Base-by-base conservation (phyloP, 2,888 invertebrate genomes). In the Chironomus riparius region DNA sequence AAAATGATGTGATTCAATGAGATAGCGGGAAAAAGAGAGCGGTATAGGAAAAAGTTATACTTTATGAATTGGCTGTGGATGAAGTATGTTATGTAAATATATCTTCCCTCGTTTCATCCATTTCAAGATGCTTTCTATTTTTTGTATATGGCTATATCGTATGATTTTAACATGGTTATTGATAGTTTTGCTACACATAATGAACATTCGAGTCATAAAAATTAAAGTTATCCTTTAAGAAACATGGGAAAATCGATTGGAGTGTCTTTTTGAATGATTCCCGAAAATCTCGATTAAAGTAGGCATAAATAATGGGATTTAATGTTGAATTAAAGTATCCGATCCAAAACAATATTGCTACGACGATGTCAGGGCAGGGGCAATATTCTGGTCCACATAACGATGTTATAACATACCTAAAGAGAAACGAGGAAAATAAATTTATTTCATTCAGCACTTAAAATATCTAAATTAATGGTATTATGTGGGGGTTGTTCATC, bases 291-390 rank as follows among this genome's bases (percentile, higher is more conserved):
- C 95, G 89, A 85, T 97, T 97, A 86, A 96, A 97, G 85, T 95
- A 96, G 78, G 97, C 97, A 85, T 96, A 97, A 81, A 98, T 95
- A 79, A 97, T 86, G 0, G 97, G 97, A 85, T 98, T 98, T 77
- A 97, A 87, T 73, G 95, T 94, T 13, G 95, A 95, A 85, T 97
- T 97, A 86, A 95, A 94, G 86, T 98, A 98, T 77, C 98, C 98
- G 80, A 98, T 93, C 98, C 97, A 97, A 86, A 98, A 98, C 80
- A 98, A 89, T 77, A 95, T 88, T 77, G 93, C 92, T 74, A 97
- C 94, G 76, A 98, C 90, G 77, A 93, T 88, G 76, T 92, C 90
- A 2, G 98, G 97, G 80, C 91, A 92, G 56, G 87, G 87, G 84
- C 95, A 97, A 7, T 86, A 82, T 18, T 88, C 87, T 73, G 91